These are phyloP conservation scores for Myodes glareolus DNA, from an alignment of 2,113 vertebrate genomes.

Conservation along the genomic window DNA sequence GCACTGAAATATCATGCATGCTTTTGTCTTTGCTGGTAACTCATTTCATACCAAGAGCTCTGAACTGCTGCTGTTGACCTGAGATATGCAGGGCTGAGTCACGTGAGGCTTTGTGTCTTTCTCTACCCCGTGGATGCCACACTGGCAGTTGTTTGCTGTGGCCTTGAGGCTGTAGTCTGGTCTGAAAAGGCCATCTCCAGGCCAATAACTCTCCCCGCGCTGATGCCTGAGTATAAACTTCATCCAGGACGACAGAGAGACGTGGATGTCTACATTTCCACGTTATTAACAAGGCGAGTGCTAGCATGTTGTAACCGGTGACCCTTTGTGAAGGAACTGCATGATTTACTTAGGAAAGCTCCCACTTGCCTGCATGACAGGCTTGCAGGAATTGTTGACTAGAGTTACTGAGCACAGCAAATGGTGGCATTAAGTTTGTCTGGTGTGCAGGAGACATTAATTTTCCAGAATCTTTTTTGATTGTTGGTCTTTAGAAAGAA, in stretches of 20 bases:
- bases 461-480: background rate
- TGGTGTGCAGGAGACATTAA: background rate
- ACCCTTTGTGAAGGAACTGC: slow-evolving; percentile 12
- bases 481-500: slow-evolving; percentile 2
- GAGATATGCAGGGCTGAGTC: background rate
- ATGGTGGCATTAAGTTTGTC: background rate
- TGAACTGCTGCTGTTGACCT: background rate
- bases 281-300: background rate
- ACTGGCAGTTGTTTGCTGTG: background rate
- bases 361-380: background rate
- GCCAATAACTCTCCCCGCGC: background rate
- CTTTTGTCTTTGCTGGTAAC: background rate
- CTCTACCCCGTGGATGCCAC: background rate
- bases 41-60: background rate
- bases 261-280: background rate
- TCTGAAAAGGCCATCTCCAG: background rate
- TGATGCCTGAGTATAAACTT: background rate
- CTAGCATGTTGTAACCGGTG: background rate
- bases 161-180: background rate
- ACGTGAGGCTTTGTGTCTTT: background rate
- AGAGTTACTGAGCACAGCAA: background rate
- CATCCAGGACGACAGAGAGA: background rate
- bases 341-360: background rate
- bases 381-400: background rate
- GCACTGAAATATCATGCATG: background rate